These are phyloP conservation scores for Candidula unifasciata DNA, from an alignment of 2,888 invertebrate genomes.

Conservation along the genomic window DNA sequence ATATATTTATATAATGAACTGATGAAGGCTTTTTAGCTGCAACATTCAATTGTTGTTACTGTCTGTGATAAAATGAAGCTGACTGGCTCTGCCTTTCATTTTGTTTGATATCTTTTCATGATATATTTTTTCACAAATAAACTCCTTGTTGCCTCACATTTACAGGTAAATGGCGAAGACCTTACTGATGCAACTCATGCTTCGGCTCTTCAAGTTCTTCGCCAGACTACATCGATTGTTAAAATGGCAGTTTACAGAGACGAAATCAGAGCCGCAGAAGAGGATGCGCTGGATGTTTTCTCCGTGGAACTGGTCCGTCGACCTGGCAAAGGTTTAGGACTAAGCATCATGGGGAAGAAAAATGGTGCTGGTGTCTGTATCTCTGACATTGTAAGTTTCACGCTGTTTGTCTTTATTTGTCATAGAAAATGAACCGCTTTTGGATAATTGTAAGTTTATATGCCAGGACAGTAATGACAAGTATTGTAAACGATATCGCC, in stretches of 20 bases:
- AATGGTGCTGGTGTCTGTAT: conserved; percentile 90
- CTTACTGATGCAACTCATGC: conserved; percentile 89
- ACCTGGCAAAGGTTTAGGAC: conserved; percentile 85
- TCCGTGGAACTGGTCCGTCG: conserved; percentile 90
- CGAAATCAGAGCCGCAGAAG: conserved; percentile 78
- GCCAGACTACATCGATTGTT: conserved; percentile 89
- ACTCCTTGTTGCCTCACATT: too few relatives aligned
- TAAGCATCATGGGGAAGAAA: conserved; percentile 88
- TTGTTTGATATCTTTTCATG: too few relatives aligned
- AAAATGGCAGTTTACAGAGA: conserved; percentile 87
- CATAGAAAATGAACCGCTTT: too few relatives aligned
- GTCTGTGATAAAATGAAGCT: too few relatives aligned
- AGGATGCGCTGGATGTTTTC: conserved; percentile 83
- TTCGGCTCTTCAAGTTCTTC: conserved; percentile 84
- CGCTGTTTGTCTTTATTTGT: not conserved
- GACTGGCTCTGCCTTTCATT: too few relatives aligned
- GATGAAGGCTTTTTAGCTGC: too few relatives aligned
- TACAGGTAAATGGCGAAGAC: conserved; percentile 86
- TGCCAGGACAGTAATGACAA: too few relatives aligned
- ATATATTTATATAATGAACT: too few relatives aligned
- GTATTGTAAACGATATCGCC: too few relatives aligned
- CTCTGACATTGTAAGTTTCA: conserved; percentile 89
- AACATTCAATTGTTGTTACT: too few relatives aligned
- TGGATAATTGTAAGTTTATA: too few relatives aligned
- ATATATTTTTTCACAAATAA: too few relatives aligned